These are phyloP conservation scores for Bombus difficillimus DNA, from an alignment of 1,140 invertebrate genomes.

Conservation along the genomic window DNA sequence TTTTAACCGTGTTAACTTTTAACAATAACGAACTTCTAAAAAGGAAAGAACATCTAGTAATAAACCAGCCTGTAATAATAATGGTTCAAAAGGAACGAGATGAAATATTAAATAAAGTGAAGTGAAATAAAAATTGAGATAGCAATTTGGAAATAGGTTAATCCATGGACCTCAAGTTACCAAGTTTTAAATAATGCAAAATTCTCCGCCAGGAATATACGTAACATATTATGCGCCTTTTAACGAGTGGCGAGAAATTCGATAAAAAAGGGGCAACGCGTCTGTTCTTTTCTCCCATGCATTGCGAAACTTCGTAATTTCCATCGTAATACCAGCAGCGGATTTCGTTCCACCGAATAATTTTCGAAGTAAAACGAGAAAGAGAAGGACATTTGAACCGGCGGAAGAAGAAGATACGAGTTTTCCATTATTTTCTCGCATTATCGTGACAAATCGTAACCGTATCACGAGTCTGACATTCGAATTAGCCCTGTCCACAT, in stretches of 20 bases:
- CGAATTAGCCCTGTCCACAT: not conserved
- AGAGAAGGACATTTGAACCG: not conserved
- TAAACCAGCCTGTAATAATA: no score
- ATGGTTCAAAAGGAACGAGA: no score
- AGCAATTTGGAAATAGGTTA: no score
- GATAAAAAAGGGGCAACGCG: not conserved
- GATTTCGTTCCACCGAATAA: not conserved
- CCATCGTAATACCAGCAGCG: not conserved
- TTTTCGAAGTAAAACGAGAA: not conserved
- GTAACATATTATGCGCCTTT: no score
- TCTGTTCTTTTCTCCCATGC: not conserved
- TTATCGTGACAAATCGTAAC: not conserved
- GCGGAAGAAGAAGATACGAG: not conserved
- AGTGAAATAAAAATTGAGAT: no score
- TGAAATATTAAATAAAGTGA: no score
- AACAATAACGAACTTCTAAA: no score
- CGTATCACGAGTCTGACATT: not conserved
- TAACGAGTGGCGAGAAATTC: not conserved
- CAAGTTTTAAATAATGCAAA: not conserved
- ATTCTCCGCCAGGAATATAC: not conserved
- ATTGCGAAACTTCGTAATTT: not conserved
- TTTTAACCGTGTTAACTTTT: no score
- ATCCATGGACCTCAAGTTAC: no score
- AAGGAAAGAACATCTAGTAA: no score
- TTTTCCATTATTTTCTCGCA: constrained; percentile 4